Evolutionary conservation across 2,797 vertebrate genomes (phyloP), one percentile per base, ranked within the genome.

Genomic region (Tinamus major): DNA sequence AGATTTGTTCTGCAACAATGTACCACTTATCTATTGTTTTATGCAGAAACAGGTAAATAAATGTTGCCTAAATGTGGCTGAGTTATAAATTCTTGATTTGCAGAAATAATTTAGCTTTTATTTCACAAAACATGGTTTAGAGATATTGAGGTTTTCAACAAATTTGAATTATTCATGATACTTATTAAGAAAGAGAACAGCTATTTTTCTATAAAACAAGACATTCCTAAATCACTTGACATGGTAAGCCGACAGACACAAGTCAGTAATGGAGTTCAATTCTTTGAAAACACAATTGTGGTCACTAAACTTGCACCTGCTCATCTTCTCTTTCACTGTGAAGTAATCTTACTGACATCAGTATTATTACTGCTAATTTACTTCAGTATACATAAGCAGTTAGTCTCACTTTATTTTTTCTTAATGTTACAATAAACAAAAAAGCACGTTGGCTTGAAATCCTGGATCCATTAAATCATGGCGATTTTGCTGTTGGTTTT

Each of bases 81-180:
- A 85, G 33, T 46, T 90, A 11, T 71, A 93, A 92, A 96, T 96
- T 88, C 53, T 85, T 94, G 77, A 51, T 61, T 64, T 81, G 41
- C 42, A 96, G 86, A 95, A 97, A 92, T 87, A 96, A 93, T 67
- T 58, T 72, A 76, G 80, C 53, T 92, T 95, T 89, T 69, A 68
- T 76, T 91, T 92, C 82, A 83, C 42, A 46, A 92, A 93, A 75
- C 12, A 39, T 18, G 86, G 49, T 67, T 86, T 79, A 58, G 85
- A 59, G 65, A 92, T 64, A 49, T 29, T 93, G 67, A 82, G 19
- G 71, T 63, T 96, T 92, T 86, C 85, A 90, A 5, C 42, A 87
- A 93, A 86, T 92, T 27, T 82, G 69, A 94, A 77, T 89, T 85
- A 87, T 80, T 69, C 81, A 24, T 85, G 93, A 70, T 79, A 82